Evolutionary conservation across 92 coral and sea anemone genomes (phyloP), one percentile per base, ranked within the genome.

Genomic region (Anthopleura xanthogrammica): DNA sequence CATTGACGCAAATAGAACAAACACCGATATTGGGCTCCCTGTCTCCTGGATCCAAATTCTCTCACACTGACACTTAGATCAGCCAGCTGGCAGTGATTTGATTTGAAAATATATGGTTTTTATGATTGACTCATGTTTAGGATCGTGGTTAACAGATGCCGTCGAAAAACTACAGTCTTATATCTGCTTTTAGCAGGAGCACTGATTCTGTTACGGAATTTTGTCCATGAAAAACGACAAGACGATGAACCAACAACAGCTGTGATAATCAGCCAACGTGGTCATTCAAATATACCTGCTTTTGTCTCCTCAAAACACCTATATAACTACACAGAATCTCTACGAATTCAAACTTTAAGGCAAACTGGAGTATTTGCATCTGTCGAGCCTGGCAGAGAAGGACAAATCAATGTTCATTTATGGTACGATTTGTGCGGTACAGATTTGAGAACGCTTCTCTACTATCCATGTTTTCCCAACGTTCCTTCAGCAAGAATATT

Each of bases 341-440:
- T 52, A 17, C 56, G 86, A 75, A 39, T 41, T 11, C 60, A 57
- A 40, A 83, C 55, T 40, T 20, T 83, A 9, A 39, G n/a, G 19
- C 56, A 62, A 17, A 48, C 20, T 55, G 88, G 88, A 41, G 83
- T 79, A n/a, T 50, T 60, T 39, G 73, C 57, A 42, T 24, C 77
- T 13, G 68, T 52, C 23, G 79, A 85, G 52, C 16, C 81, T 19
- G 87, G 88, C 13, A 57, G 23, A 56, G 56, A 50, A 17, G 92
- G 86, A 13, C 40, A 55, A 52, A 79, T 95, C 41, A 94, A 95
- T 83, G 89, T 93, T 16, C 98, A 92, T 48, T 62, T 82, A 42
- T 95, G 98, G 98, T 75, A 50, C 36, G 91, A 92, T 16, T 73
- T 95, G 54, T 95, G 98, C 80, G 98, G 98, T 70, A 66, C 86